These are phyloP conservation scores for Melanophora roralis DNA, from an alignment of 2,888 invertebrate species.

Conservation along the genomic window DNA sequence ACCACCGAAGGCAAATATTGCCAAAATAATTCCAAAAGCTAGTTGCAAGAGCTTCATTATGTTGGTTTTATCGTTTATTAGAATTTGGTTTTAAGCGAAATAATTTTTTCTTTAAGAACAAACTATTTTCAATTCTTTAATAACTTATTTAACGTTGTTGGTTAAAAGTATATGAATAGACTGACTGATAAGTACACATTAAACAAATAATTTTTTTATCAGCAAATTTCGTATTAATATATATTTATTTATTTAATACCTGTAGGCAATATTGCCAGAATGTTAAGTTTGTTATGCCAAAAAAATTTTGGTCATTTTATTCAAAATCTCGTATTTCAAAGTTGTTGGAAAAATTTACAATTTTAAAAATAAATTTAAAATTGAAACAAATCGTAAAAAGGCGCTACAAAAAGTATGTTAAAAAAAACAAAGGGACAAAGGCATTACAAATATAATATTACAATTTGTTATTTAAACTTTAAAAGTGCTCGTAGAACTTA, in stretches of 20 bases:
- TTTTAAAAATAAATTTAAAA: too few species aligned
- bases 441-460: too few species aligned
- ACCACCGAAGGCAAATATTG: constrained; percentile 50
- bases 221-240: constrained; percentile 25
- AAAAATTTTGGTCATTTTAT: too few species aligned
- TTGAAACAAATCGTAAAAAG: too few species aligned
- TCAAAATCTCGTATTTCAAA: too few species aligned
- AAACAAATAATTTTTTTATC: constrained; percentile 33
- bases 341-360: too few species aligned
- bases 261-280: too few species aligned
- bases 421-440: too few species aligned
- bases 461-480: too few species aligned
- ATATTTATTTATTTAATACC: background rate
- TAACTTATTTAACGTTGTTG: constrained; percentile 54
- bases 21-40: constrained; percentile 60
- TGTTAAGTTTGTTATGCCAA: too few species aligned
- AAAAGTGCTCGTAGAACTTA: too few species aligned
- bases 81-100: background rate
- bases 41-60: constrained; percentile 66
- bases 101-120: background rate
- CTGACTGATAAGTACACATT: constrained; percentile 37
- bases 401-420: too few species aligned
- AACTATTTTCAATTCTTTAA: background rate
- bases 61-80: background rate
- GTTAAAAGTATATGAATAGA: constrained; percentile 53